Conservation (phyloP, 2,113 vertebrate species). For the Hyla sarda region DNA sequence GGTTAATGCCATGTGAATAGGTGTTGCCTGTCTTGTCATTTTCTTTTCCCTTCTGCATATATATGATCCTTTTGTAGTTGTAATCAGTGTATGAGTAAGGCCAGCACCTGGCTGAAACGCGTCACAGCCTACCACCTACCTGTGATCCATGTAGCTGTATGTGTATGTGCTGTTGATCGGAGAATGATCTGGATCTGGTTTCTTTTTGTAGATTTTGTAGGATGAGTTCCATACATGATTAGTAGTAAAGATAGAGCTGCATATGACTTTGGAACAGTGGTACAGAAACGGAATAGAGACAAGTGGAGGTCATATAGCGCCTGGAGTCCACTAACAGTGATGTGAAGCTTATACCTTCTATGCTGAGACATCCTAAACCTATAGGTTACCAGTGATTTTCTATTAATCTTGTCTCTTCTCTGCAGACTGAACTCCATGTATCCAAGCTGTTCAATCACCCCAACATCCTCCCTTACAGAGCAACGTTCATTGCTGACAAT, state of each 20-base stretch:
- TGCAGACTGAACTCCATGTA: constrained; percentile 90
- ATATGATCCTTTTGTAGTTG: no score
- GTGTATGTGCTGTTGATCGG: no score
- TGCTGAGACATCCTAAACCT: not conserved
- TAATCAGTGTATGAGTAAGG: no score
- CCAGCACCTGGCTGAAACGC: no score
- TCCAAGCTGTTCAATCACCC: constrained; percentile 95
- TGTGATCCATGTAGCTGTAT: no score
- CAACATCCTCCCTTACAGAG: constrained; percentile 94
- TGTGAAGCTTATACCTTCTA: not conserved
- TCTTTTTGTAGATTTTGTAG: no score
- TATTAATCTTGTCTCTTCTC: constrained; percentile 23
- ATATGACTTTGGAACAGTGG: not conserved
- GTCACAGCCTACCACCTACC: no score
- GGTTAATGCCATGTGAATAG: no score
- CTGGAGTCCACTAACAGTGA: not conserved
- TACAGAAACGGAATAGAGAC: not conserved
- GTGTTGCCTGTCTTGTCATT: no score
- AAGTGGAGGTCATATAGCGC: not conserved
- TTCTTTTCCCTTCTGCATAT: no score
- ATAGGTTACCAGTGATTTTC: not conserved
- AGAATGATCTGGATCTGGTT: no score
- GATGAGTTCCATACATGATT: not conserved
- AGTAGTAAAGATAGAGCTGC: not conserved
- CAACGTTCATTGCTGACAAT: constrained; percentile 92